Base-by-base conservation (phyloP, 2,113 vertebrate species). In the Myocastor coypus region DNA sequence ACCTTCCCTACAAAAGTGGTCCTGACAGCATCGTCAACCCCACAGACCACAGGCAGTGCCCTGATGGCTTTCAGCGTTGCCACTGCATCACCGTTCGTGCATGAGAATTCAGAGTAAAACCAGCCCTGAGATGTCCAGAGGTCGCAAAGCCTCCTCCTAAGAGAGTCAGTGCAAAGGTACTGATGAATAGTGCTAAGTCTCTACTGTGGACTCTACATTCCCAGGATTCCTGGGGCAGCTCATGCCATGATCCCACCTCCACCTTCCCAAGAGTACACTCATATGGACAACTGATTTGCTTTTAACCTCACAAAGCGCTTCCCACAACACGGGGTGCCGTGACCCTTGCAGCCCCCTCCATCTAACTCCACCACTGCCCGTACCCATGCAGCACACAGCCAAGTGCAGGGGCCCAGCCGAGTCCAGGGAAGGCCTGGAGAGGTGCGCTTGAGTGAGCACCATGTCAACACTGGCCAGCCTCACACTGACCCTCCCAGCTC, bases 351-450 rank as follows among this genome's bases (percentile, higher is more conserved):
- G 59, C 34, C 42, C 7, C 8, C 9, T 77, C 85, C 30, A 46
- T 16, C 20, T n/a, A 52, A 34, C 52, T 28, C 59, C 30, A 30
- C 22, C 57, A 34, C 14, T 46, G 75, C 34, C 66, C 1, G 0
- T 7, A 0, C 61, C 57, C 59, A 19, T 0, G 12, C 37, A 5
- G 7, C 0, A 0, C 0, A 5, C 14, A 7, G 50, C 42, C 66
- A 6, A 1, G 28, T 40, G 10, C 11, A 10, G 7, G 0, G 24
- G 37, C 46, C 66, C 5, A 13, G 64, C 0, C 0, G 8, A 16
- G 22, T 10, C 19, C 75, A 5, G 22, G 34, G 73, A 19, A 32
- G 30, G 34, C 11, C 55, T 73, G 4, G 0, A 11, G 28, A 64
- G 34, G 66, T n/a, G 34, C 20, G 2, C n/a, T 22, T 63, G 7